Conservation (phyloP, 2,888 invertebrate species). For the Watsonalla cultraria region DNA sequence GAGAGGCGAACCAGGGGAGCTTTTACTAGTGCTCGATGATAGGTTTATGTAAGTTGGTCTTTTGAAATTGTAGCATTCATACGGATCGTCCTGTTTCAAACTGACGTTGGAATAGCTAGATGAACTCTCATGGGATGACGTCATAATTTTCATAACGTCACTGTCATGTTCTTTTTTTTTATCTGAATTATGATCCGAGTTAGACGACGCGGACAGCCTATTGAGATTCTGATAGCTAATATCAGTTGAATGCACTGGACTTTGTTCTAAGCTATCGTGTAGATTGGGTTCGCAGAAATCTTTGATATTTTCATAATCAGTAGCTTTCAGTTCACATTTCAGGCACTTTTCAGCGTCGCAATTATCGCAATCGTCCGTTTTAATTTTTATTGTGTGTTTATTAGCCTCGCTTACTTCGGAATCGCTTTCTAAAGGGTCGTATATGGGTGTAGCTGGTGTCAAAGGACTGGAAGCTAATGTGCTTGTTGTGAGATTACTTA, state of each 20-base stretch:
- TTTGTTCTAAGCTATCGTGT: slow-evolving; percentile 53
- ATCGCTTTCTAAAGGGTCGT: slow-evolving; percentile 68
- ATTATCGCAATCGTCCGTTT: slow-evolving; percentile 45
- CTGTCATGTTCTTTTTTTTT: slow-evolving; percentile 34
- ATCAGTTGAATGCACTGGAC: slow-evolving; percentile 60
- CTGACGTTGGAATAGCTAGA: slow-evolving; percentile 65
- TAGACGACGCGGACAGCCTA: slow-evolving; percentile 65
- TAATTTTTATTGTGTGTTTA: slow-evolving; percentile 60
- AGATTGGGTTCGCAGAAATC: slow-evolving; percentile 27
- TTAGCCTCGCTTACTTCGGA: slow-evolving; percentile 61
- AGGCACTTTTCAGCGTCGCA: slow-evolving; percentile 61
- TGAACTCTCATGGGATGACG: slow-evolving; percentile 69
- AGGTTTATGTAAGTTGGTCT: slow-evolving; percentile 70
- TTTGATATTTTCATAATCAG: slow-evolving; percentile 51
- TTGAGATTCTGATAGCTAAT: slow-evolving; percentile 74
- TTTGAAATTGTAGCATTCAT: slow-evolving; percentile 61
- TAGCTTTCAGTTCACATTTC: slow-evolving; percentile 64
- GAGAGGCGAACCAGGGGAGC: slow-evolving; percentile 61
- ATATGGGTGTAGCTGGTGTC: slow-evolving; percentile 57
- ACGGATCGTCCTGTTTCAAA: slow-evolving; percentile 52
- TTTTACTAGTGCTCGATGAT: slow-evolving; percentile 65
- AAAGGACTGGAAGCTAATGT: slow-evolving; percentile 56
- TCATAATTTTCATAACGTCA: slow-evolving; percentile 57
- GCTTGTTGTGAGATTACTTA: slow-evolving; percentile 50
- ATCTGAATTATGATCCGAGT: slow-evolving; percentile 47